Conservation (phyloP, 2,113 vertebrate species). For the Urocitellus parryii region DNA sequence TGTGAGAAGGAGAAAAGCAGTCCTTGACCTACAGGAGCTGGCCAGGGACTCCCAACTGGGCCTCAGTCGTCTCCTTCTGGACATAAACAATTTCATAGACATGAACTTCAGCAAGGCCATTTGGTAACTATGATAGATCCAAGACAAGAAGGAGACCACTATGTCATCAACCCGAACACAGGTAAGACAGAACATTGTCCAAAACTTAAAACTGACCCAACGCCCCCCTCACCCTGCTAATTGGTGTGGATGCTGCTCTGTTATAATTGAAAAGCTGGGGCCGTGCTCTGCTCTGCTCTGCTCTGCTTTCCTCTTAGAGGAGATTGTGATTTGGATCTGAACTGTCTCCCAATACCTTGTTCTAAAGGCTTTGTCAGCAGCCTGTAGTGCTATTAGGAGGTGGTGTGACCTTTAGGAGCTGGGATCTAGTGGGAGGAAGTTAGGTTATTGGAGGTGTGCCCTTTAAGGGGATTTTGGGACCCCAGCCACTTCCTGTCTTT, state of each 20-base stretch:
- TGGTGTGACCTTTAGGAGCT: no score
- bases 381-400: no score
- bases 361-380: no score
- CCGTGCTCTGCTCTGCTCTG: neutral
- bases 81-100: neutral
- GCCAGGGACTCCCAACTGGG: neutral
- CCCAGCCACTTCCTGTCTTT: no score
- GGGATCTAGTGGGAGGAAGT: no score
- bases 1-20: neutral
- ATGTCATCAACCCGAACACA: neutral
- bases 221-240: accelerated
- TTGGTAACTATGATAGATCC: neutral
- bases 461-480: no score
- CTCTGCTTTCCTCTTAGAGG: neutral
- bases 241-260: neutral
- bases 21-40: neutral
- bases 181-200: neutral
- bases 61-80: neutral
- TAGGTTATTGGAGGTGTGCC: no score
- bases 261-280: neutral
- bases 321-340: no score
- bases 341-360: no score
- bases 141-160: neutral
- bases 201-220: neutral
- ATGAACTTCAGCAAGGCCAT: neutral